These are phyloP conservation scores for Acipenser ruthenus DNA, from an alignment of 2,797 vertebrate species.

Conservation along the genomic window DNA sequence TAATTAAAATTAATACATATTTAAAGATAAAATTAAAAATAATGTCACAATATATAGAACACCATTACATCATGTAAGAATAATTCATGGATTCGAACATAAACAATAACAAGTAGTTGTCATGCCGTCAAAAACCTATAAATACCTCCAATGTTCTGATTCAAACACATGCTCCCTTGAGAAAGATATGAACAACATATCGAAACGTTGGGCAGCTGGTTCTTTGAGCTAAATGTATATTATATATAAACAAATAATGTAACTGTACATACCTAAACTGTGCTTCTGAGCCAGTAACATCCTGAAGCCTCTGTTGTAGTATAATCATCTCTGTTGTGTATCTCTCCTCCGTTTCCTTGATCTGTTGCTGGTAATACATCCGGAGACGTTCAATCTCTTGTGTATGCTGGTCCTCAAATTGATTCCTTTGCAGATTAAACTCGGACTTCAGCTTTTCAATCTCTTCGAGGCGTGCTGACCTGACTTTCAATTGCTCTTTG, in stretches of 20 bases:
- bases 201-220: no score
- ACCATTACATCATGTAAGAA: no score
- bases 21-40: no score
- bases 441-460: conserved; percentile 50
- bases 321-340: conserved; percentile 56
- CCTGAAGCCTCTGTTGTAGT: conserved; percentile 63
- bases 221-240: no score
- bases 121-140: no score
- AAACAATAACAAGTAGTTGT: no score
- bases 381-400: conserved; percentile 66
- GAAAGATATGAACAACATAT: no score
- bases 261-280: conserved; percentile 54
- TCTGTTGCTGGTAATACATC: conserved; percentile 66
- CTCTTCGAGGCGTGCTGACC: conserved; percentile 32
- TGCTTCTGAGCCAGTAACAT: conserved; percentile 38
- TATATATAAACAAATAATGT: background rate
- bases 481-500: conserved; percentile 21
- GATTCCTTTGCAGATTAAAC: conserved; percentile 49
- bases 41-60: no score
- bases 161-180: no score
- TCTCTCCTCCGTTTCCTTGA: conserved; percentile 64
- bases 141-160: no score
- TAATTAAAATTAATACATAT: no score
- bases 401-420: conserved; percentile 63
- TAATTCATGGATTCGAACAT: no score